phyloP scores from a whole-genome alignment of 2,797 vertebrate species.

The Parauchenoglanis punctatus region DNA sequence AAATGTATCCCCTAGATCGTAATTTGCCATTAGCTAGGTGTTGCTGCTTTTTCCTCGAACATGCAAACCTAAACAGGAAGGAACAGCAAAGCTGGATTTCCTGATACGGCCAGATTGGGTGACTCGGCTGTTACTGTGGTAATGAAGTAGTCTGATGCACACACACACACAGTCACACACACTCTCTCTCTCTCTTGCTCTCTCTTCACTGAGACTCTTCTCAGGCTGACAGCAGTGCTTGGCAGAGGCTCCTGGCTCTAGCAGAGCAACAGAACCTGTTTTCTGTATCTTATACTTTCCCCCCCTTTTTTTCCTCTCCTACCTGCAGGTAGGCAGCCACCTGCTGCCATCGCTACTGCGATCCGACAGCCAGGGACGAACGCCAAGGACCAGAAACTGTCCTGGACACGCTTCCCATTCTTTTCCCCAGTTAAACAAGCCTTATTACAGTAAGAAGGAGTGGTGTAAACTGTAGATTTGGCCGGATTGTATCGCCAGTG shows the following conservation, averaged over 20 bases:
- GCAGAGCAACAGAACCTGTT: slow-evolving; percentile 57
- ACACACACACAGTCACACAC: slow-evolving; percentile 59
- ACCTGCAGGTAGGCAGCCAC: slow-evolving; percentile 59
- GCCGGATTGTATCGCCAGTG: neutral
- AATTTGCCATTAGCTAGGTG: neutral
- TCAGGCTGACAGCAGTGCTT: slow-evolving; percentile 58
- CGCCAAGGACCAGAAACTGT: slow-evolving; percentile 52
- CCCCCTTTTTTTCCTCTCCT: slow-evolving; percentile 27
- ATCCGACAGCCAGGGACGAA: slow-evolving; percentile 47
- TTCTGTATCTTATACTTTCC: slow-evolving; percentile 41
- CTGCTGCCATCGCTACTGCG: slow-evolving; percentile 50
- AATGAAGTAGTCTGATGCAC: slow-evolving; percentile 83
- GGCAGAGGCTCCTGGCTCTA: slow-evolving; percentile 56
- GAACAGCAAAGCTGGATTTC: slow-evolving; percentile 60
- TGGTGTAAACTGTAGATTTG: slow-evolving; percentile 33
- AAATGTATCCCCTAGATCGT: neutral
- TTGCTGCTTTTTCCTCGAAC: neutral
- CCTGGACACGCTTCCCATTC: slow-evolving; percentile 43
- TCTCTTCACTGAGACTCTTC: slow-evolving; percentile 43
- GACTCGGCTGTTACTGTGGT: slow-evolving; percentile 74
- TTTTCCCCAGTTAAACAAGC: slow-evolving; percentile 48
- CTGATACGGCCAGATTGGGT: slow-evolving; percentile 71
- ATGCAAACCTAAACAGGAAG: neutral
- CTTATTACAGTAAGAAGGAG: slow-evolving; percentile 42
- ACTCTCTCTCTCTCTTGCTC: slow-evolving; percentile 40